Evolutionary conservation across 2,888 invertebrate species (phyloP), one percentile per base, ranked within the genome.

Genomic region (Parthenolecanium corni): DNA sequence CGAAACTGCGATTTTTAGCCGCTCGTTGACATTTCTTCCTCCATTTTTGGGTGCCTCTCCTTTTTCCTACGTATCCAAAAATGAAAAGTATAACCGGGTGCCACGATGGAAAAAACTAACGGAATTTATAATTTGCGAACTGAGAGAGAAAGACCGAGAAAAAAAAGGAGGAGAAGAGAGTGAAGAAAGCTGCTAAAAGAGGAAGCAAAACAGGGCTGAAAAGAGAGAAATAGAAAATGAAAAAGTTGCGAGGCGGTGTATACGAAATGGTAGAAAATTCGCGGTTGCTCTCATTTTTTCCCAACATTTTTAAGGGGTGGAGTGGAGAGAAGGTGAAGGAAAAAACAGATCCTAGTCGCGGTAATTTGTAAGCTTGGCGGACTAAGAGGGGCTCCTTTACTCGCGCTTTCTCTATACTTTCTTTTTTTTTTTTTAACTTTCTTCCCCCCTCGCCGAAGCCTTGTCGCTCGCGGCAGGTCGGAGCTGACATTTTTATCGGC

Each of bases 401-500:
- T 1, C n/a, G 9, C 46, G 20, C 46, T 44, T n/a, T 18, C 14
- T 20, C n/a, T 18, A 11, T 21, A 51, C 20, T 23, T 24, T 23
- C n/a, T 4, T 51, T 51, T 51, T 12, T n/a, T 20, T 51, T n/a
- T 51, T n/a, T 24, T 4, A 16, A 20, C n/a, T 38, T 18, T 16
- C 2, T n/a, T 52, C 52, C 36, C 25, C 23, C 31, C 16, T 21
- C 31, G 9, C 52, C 21, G 20, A 11, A 14, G 49, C 21, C 21
- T 21, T 49, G 49, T 49, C 14, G 20, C 23, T 49, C 49, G 49
- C 23, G 49, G 49, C 21, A 49, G 49, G 49, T 49, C 49, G 49
- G 31, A 49, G 49, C 49, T 49, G 49, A 49, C 49, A 49, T 49
- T 49, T 49, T 49, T 49, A 49, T 49, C 49, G 49, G 49, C 23